Percentiles rank a stretch among this genome's conserved stretches.
Evolutionary conservation across 2,797 vertebrate genomes (phyloP).

Genomic region (Hipposideros larvatus): DNA sequence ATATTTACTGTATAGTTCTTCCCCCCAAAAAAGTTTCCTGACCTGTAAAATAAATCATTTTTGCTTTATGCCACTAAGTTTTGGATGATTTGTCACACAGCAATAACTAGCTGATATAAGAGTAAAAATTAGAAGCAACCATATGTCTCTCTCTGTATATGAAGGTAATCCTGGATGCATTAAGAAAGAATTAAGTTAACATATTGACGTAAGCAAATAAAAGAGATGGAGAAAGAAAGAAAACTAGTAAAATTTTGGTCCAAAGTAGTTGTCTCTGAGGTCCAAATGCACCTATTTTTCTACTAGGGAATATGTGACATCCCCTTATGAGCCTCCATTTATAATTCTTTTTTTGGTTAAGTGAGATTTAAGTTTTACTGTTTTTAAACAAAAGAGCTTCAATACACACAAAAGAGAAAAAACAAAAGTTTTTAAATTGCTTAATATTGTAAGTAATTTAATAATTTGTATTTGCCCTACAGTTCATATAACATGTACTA

Average conservation of each 20-base stretch:
- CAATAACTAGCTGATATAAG: background rate
- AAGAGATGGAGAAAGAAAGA: background rate
- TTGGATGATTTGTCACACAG: background rate
- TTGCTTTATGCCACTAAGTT: background rate
- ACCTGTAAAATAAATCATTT: background rate
- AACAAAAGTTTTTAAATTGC: background rate
- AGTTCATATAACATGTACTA: background rate
- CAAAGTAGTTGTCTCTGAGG: no score
- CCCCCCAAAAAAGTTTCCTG: background rate
- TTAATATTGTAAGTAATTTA: background rate
- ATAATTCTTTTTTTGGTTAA: background rate
- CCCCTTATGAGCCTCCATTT: background rate
- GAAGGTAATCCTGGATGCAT: background rate
- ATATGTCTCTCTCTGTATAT: background rate
- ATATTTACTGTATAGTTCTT: background rate
- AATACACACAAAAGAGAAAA: background rate
- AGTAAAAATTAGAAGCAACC: background rate
- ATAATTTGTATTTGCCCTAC: background rate
- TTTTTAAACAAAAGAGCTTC: background rate
- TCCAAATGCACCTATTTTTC: background rate
- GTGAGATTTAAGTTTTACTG: background rate
- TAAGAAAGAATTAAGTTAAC: background rate
- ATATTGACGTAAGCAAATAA: background rate
- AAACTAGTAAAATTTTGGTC: background rate
- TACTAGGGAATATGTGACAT: background rate